Percentiles rank a stretch among this genome's conserved stretches.
phyloP scores from a whole-genome alignment of 2,797 vertebrate species.

The Adelosebastes latens region DNA sequence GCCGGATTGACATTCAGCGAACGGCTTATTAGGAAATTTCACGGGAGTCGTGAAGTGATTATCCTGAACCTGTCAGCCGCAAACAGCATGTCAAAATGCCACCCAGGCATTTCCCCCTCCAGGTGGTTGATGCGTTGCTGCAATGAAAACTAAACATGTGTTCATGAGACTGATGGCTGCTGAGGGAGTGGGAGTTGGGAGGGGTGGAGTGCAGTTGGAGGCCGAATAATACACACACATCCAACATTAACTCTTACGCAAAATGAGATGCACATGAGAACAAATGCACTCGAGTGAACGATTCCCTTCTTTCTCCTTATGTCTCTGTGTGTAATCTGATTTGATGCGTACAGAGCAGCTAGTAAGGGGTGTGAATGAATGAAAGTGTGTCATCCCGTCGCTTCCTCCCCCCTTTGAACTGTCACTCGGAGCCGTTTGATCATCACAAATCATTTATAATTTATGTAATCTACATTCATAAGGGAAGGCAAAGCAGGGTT shows the following conservation, averaged over 20 bases:
- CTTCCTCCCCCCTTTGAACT: not conserved
- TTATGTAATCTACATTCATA: not conserved
- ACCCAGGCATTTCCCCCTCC: conserved; percentile 36
- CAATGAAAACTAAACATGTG: conserved; percentile 54
- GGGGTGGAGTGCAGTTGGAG: conserved; percentile 8
- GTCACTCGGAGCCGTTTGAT: conserved; percentile 41
- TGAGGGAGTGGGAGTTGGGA: not conserved
- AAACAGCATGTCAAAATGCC: conserved; percentile 66
- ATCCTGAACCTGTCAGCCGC: conserved; percentile 72
- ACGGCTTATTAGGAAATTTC: conserved; percentile 69
- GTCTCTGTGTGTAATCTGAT: not conserved
- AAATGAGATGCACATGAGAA: not conserved
- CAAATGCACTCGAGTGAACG: not conserved
- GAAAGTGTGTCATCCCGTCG: conserved; percentile 19
- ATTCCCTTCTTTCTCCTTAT: not conserved
- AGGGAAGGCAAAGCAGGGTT: not conserved
- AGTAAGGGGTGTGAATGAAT: conserved; percentile 34
- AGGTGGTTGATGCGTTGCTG: conserved; percentile 53
- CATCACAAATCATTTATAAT: conserved; percentile 32
- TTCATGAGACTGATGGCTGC: conserved; percentile 53
- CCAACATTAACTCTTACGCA: not conserved
- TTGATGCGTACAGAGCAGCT: conserved; percentile 4
- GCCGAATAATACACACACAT: conserved; percentile 4
- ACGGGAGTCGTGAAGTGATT: conserved; percentile 65
- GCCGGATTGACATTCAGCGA: conserved; percentile 50